These are phyloP conservation scores for Lasioglossum malachurum DNA, from an alignment of 2,888 invertebrate genomes.

Conservation along the genomic window DNA sequence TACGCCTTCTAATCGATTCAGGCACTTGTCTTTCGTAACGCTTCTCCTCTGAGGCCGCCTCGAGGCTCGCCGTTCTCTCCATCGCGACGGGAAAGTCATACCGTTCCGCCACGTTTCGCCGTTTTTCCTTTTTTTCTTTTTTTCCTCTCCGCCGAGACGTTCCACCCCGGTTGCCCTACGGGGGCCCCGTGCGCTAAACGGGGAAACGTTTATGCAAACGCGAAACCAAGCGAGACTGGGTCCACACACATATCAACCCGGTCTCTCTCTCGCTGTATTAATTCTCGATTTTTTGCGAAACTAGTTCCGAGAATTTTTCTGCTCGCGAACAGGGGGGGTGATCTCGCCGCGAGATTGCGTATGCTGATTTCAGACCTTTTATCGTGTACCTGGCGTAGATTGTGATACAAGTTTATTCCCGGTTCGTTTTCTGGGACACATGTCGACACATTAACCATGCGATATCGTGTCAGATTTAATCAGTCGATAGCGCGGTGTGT, in stretches of 20 bases:
- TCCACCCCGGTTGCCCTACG: conserved; percentile 37
- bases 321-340: background rate
- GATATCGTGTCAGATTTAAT: background rate
- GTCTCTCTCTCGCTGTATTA: background rate
- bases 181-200: conserved; percentile 11
- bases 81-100: conserved; percentile 29
- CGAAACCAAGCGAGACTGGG: background rate
- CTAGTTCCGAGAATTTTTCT: conserved; percentile 8
- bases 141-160: conserved; percentile 10
- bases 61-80: background rate
- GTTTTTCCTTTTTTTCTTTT: conserved; percentile 1
- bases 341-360: background rate
- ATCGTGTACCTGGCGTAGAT: background rate
- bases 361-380: background rate
- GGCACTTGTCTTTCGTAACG: conserved; percentile 71
- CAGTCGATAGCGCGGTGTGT: background rate
- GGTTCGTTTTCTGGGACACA: background rate
- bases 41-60: conserved; percentile 43
- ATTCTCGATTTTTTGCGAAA: background rate
- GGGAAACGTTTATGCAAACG: conserved; percentile 37
- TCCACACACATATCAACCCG: background rate
- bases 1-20: conserved; percentile 82
- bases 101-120: conserved; percentile 40
- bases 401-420: background rate
- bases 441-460: background rate